Conservation (phyloP, 2,113 vertebrate species). For the Mesitornis unicolor region DNA sequence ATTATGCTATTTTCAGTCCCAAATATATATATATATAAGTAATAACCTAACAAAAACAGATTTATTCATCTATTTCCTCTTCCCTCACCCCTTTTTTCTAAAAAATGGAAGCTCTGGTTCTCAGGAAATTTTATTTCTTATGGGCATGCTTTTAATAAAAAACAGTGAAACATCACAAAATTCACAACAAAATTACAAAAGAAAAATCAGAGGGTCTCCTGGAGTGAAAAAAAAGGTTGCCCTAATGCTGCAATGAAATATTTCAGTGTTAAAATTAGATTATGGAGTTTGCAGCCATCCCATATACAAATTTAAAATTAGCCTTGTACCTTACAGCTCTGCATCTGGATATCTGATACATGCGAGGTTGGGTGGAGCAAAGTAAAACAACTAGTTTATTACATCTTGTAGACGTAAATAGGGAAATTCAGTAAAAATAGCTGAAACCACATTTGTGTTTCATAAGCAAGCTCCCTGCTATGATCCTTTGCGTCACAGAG, state of each 20-base stretch:
- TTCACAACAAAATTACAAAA: neutral
- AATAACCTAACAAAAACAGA: neutral
- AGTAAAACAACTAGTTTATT: neutral
- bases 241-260: neutral
- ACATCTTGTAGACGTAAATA: neutral
- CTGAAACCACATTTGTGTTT: neutral
- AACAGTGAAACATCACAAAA: neutral
- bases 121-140: neutral
- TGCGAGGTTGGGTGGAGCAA: neutral
- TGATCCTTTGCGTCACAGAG: neutral
- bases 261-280: neutral
- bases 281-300: neutral
- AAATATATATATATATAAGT: neutral
- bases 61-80: neutral
- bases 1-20: neutral
- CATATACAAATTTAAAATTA: neutral
- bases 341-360: accelerated
- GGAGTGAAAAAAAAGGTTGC: neutral
- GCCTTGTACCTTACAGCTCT: neutral
- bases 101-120: neutral
- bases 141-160: neutral
- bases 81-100: accelerated
- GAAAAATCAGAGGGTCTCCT: neutral
- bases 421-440: neutral
- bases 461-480: neutral